These are phyloP conservation scores for Mormyrops boulengeri DNA, from an alignment of 2,797 vertebrate species.

Conservation along the genomic window DNA sequence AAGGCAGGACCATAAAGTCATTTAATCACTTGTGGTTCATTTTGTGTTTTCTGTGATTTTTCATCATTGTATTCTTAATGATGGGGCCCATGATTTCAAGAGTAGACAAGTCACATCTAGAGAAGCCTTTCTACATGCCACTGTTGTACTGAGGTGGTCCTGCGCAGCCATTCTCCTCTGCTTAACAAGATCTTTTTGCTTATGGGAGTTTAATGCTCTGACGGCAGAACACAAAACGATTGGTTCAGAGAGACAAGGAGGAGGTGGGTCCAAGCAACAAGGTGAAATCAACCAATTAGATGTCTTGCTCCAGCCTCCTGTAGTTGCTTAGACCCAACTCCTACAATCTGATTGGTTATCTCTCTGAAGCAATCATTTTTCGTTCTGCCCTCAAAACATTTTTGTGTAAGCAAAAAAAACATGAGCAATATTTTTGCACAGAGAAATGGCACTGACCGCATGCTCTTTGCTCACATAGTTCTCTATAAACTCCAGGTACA, in stretches of 20 bases:
- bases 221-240: neutral
- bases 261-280: neutral
- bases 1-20: neutral
- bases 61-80: neutral
- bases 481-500: neutral
- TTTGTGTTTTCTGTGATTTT: neutral
- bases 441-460: neutral
- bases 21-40: neutral
- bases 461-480: neutral
- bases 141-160: neutral
- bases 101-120: neutral
- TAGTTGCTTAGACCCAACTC: neutral
- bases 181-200: neutral
- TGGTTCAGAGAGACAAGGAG: neutral
- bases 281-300: neutral
- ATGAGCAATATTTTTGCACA: neutral
- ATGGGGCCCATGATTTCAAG: neutral
- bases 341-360: neutral
- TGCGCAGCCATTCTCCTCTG: neutral
- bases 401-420: neutral
- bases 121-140: neutral
- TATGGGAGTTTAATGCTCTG: neutral
- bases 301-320: neutral
- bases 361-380: neutral
- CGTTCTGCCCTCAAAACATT: neutral